Base-by-base conservation (phyloP, 2,888 invertebrate genomes). In the Isotomurus palustris region DNA sequence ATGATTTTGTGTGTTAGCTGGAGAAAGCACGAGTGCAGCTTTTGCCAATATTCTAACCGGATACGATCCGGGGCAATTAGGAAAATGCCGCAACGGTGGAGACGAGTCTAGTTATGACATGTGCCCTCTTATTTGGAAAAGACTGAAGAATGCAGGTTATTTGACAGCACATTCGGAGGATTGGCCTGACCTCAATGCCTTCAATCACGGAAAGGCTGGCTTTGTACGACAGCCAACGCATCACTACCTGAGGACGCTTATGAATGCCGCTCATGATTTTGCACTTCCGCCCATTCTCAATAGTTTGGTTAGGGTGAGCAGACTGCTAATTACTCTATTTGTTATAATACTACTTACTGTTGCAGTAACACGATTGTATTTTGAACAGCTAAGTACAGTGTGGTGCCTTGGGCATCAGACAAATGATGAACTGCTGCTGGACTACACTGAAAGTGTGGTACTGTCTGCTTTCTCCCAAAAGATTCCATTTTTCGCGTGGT, bases 31-130 rank as follows among this genome's bases (percentile, higher is more conserved):
- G 0, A 95, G 94, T 75, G 75, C 93, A 45, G 85, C 91, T 81
- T 88, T 91, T 0, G 79, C 87, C 43, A 77, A 88, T 4, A 84
- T n/a, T n/a, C n/a, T n/a, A n/a, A n/a, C 86, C 0, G 93, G 93
- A 2, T 79, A 81, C 63, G 81, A 77, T 62, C 49, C 43, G 8
- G 56, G 64, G 24, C 64, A 70, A 14, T 17, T 72, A 6, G 49
- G 62, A 12, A 62, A 64, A 22, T 21, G 53, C 8, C 73, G 72
- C 50, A 38, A 38, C n/a, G 14, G 19, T 38, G 14, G 17, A 14
- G 19, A 17, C 17, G 5, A n/a, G 5, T 17, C 6, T 4, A n/a
- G 17, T 19, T 14, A 17, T 4, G 75, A 75, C 55, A 56, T 67
- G 4, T 74, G 73, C 52, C 69, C 73, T 2, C 74, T 75, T 49